phyloP scores from a whole-genome alignment of 2,797 vertebrate genomes.

The Limnodromus scolopaceus region DNA sequence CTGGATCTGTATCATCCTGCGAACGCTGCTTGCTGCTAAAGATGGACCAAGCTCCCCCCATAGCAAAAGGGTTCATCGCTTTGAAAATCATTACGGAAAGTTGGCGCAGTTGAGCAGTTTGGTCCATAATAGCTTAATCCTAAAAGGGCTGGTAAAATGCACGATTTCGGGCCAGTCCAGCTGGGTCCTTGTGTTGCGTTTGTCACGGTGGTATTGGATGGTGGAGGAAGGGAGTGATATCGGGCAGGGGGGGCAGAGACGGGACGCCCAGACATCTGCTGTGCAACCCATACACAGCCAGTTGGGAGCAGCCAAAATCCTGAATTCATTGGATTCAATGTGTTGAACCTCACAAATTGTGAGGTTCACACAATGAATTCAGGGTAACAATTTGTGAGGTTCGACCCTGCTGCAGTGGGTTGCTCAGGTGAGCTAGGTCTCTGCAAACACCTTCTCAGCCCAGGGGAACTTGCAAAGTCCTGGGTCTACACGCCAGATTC shows the following conservation, averaged over 20 bases:
- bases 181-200: conserved; percentile 15
- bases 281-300: neutral
- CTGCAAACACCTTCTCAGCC: neutral
- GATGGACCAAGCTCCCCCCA: rapidly evolving
- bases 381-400: neutral
- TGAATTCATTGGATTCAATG: too few species aligned
- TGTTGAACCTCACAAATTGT: too few species aligned
- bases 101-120: neutral
- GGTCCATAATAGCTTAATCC: neutral
- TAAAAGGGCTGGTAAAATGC: neutral
- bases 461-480: neutral
- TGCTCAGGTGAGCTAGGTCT: neutral
- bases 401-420: rapidly evolving
- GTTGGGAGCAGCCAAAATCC: neutral
- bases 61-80: neutral
- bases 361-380: too few species aligned
- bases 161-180: neutral
- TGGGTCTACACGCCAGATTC: rapidly evolving
- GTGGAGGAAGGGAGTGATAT: neutral
- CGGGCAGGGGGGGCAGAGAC: rapidly evolving
- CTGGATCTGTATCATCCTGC: rapidly evolving
- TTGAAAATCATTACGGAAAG: neutral
- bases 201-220: neutral
- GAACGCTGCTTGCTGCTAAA: neutral
- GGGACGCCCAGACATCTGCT: neutral